These are phyloP conservation scores for Thereva unica DNA, from an alignment of 2,888 invertebrate genomes.

Conservation along the genomic window DNA sequence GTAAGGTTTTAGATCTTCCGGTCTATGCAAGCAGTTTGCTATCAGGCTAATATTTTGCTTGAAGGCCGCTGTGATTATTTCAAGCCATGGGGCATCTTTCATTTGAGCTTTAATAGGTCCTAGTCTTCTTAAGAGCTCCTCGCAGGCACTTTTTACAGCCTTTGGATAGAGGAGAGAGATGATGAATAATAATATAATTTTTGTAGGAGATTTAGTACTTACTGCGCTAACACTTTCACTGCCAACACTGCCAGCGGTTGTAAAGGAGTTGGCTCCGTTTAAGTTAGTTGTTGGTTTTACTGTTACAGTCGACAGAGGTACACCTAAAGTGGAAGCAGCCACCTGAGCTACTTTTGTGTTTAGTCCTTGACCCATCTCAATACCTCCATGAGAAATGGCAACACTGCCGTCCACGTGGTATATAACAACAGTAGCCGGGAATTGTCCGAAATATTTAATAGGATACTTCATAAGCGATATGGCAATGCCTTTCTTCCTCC, in stretches of 20 bases:
- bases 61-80: conserved; percentile 62
- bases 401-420: conserved; percentile 75
- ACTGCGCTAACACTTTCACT: conserved; percentile 70
- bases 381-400: conserved; percentile 70
- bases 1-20: conserved; percentile 63
- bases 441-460: conserved; percentile 61
- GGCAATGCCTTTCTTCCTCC: conserved; percentile 79
- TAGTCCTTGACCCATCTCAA: conserved; percentile 82
- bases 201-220: conserved; percentile 41
- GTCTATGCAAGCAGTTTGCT: conserved; percentile 64
- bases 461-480: conserved; percentile 72
- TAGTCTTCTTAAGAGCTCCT: conserved; percentile 64
- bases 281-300: conserved; percentile 70
- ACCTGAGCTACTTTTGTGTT: conserved; percentile 77
- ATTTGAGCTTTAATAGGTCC: conserved; percentile 63
- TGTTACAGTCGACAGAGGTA: conserved; percentile 68
- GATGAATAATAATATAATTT: no score
- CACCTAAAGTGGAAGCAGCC: conserved; percentile 70
- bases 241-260: conserved; percentile 72
- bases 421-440: conserved; percentile 66
- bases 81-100: conserved; percentile 63
- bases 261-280: conserved; percentile 67
- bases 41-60: conserved; percentile 63
- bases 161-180: conserved; percentile 40
- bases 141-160: conserved; percentile 67